These are phyloP conservation scores for Trileptium ribeirensis DNA, from an alignment of 2,888 invertebrate species.

Conservation along the genomic window DNA sequence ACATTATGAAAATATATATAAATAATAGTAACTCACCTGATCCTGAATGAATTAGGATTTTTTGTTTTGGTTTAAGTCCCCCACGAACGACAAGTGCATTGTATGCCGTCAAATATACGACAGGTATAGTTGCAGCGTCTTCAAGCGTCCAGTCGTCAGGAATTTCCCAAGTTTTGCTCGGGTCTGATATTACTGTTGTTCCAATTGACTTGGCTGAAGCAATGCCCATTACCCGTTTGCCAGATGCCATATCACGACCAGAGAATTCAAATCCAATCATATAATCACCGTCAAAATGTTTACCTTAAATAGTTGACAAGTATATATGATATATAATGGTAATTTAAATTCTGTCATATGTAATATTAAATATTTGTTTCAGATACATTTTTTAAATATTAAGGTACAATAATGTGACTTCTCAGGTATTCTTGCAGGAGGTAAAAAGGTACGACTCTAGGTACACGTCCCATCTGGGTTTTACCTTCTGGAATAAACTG, in stretches of 20 bases:
- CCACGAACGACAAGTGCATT: slow-evolving; percentile 81
- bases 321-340: no score
- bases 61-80: slow-evolving; percentile 35
- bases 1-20: no score
- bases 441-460: no score
- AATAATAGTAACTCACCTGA: neutral
- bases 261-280: slow-evolving; percentile 88
- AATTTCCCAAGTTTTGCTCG: slow-evolving; percentile 50
- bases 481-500: no score
- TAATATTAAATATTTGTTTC: no score
- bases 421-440: no score
- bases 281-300: slow-evolving; percentile 65
- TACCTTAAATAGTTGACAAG: no score
- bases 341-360: no score
- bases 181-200: slow-evolving; percentile 62
- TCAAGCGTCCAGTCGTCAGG: slow-evolving; percentile 79
- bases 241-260: slow-evolving; percentile 59
- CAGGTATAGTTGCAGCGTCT: slow-evolving; percentile 87
- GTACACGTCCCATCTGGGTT: no score
- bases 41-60: neutral
- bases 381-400: no score
- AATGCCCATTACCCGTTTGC: slow-evolving; percentile 83
- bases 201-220: slow-evolving; percentile 81
- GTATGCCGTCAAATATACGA: slow-evolving; percentile 75
- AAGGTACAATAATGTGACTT: no score